Conservation (phyloP, 2,113 vertebrate genomes). For the Hyaena hyaena region DNA sequence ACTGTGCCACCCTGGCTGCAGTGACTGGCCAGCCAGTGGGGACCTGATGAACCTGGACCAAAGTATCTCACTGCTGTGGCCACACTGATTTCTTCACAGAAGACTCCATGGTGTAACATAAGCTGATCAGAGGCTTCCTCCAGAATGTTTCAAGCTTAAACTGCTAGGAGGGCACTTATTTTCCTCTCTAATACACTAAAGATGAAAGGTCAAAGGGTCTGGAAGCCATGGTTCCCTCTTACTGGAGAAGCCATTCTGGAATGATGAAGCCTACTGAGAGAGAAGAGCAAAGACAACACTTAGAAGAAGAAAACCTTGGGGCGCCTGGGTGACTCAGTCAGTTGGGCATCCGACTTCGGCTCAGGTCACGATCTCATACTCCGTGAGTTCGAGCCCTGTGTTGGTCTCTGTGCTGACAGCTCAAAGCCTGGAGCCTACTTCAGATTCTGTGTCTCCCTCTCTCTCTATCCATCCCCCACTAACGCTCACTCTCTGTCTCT, state of each 20-base stretch:
- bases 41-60: not conserved
- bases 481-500: no score
- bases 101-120: not conserved
- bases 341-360: no score
- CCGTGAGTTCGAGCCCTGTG: no score
- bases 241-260: not conserved
- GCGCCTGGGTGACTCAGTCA: no score
- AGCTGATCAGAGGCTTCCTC: not conserved
- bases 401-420: no score
- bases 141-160: not conserved
- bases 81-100: not conserved
- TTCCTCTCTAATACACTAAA: not conserved
- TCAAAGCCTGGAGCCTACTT: no score
- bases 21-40: not conserved
- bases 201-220: not conserved
- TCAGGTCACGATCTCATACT: no score
- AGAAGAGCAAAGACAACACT: not conserved
- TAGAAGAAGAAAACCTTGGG: not conserved
- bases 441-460: no score
- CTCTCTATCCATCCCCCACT: no score
- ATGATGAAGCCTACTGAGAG: not conserved
- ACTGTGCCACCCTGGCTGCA: not conserved
- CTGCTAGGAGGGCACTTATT: not conserved
- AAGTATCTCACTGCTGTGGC: not conserved
- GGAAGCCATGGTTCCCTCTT: not conserved